Conservation (phyloP, 2,113 vertebrate genomes). For the Echinops telfairi region DNA sequence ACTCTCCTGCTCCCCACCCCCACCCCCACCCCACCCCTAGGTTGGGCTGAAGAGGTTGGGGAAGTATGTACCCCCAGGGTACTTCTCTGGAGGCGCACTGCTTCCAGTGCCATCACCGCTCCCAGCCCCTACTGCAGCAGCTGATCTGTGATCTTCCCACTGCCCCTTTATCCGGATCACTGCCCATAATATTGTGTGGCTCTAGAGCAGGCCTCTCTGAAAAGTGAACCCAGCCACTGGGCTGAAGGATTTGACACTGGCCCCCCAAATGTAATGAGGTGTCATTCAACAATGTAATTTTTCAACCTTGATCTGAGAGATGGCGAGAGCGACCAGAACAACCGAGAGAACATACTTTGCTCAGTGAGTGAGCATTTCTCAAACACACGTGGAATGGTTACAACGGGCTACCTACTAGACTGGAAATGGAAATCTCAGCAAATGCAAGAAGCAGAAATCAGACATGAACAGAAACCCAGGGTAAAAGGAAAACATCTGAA, state of each 20-base stretch:
- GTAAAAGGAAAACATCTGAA: conserved; percentile 1
- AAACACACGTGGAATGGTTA: conserved; percentile 11
- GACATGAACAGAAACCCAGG: conserved; percentile 25
- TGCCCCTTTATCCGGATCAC: background rate
- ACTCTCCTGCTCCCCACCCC: background rate
- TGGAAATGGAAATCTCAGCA: conserved; percentile 22
- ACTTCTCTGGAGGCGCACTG: background rate
- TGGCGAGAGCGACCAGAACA: background rate
- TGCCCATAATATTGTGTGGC: background rate
- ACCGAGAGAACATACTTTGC: background rate
- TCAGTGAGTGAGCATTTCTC: background rate
- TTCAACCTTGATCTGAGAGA: background rate
- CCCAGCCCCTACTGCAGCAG: background rate
- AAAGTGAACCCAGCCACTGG: background rate
- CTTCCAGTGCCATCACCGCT: background rate
- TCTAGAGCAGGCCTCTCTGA: background rate
- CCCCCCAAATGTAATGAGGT: background rate
- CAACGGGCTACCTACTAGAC: background rate
- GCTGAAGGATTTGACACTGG: background rate
- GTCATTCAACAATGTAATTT: background rate
- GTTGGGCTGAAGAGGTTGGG: background rate
- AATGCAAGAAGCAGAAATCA: conserved; percentile 27
- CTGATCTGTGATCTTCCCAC: background rate
- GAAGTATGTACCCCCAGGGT: background rate
- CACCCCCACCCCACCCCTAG: background rate